Evolutionary conservation across 2,888 invertebrate species (phyloP).

Genomic region (Cordylochernes scorpioides): DNA sequence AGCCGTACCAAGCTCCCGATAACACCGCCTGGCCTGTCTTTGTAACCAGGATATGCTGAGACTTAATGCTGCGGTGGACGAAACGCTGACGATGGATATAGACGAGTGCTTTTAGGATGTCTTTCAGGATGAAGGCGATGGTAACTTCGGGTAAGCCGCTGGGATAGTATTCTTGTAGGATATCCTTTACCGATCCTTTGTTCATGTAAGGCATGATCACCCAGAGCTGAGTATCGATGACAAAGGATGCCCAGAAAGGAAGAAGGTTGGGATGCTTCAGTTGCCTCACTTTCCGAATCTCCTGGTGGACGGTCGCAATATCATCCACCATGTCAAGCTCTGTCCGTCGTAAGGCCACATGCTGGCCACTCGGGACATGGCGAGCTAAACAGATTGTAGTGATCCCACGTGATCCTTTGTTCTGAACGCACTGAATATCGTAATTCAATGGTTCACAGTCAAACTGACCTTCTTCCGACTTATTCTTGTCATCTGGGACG

Average conservation of each 20-base stretch:
- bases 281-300: constrained; percentile 46
- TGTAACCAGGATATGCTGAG: constrained; percentile 53
- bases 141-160: constrained; percentile 53
- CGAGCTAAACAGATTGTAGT: too few species aligned
- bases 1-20: constrained; percentile 50
- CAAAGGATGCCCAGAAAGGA: constrained; percentile 44
- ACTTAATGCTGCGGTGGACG: constrained; percentile 42
- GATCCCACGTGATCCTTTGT: too few species aligned
- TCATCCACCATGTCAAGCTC: too few species aligned
- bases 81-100: constrained; percentile 59
- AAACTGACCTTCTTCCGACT: too few species aligned
- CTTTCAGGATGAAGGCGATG: constrained; percentile 46
- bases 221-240: constrained; percentile 45
- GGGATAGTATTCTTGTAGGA: constrained; percentile 42
- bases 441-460: too few species aligned
- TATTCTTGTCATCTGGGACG: too few species aligned
- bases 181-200: constrained; percentile 50
- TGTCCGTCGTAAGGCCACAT: too few species aligned
- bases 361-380: too few species aligned
- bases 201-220: constrained; percentile 55
- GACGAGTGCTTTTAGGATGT: constrained; percentile 46
- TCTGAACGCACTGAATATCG: too few species aligned
- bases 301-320: too few species aligned
- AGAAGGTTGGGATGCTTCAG: constrained; percentile 51
- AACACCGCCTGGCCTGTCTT: constrained; percentile 41